A percentile compares a stretch with the other conserved stretches of the same genome.
These are phyloP conservation scores for Cepaea nemoralis DNA, from an alignment of 1,140 invertebrate genomes.

Conservation along the genomic window DNA sequence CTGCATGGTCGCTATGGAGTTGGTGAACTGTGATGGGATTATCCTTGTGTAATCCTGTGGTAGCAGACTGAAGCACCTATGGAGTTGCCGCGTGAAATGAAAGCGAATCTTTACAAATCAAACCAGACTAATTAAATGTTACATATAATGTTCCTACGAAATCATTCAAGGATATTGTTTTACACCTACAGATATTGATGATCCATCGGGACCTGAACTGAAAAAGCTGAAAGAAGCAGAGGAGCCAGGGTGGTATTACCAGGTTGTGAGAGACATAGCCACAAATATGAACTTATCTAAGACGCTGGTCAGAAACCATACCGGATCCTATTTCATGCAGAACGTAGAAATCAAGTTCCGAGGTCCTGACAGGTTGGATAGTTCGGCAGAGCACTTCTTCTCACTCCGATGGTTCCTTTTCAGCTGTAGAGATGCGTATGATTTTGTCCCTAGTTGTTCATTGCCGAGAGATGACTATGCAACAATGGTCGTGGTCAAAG, in stretches of 20 bases:
- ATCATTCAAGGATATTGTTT: too few species aligned
- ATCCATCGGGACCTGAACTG: not conserved
- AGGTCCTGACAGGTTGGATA: not conserved
- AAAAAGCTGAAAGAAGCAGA: not conserved
- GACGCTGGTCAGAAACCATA: not conserved
- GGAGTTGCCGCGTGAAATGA: too few species aligned
- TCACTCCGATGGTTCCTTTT: conserved; percentile 18
- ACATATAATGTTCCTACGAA: too few species aligned
- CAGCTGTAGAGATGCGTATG: conserved; percentile 19
- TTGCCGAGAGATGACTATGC: not conserved
- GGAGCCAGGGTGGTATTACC: not conserved
- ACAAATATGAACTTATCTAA: not conserved
- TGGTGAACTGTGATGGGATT: too few species aligned
- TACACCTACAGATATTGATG: not conserved
- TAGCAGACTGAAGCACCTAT: too few species aligned
- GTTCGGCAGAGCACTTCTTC: not conserved
- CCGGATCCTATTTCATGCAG: not conserved
- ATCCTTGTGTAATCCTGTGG: too few species aligned
- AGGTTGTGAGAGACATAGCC: not conserved
- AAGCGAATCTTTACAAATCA: too few species aligned
- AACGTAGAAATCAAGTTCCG: not conserved
- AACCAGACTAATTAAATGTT: too few species aligned
- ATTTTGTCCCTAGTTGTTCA: conserved; percentile 11
- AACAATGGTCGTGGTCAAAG: not conserved
- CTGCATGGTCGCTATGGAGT: too few species aligned